Conservation (phyloP, 1,140 invertebrate genomes). For the Xylocopa sonorina region DNA sequence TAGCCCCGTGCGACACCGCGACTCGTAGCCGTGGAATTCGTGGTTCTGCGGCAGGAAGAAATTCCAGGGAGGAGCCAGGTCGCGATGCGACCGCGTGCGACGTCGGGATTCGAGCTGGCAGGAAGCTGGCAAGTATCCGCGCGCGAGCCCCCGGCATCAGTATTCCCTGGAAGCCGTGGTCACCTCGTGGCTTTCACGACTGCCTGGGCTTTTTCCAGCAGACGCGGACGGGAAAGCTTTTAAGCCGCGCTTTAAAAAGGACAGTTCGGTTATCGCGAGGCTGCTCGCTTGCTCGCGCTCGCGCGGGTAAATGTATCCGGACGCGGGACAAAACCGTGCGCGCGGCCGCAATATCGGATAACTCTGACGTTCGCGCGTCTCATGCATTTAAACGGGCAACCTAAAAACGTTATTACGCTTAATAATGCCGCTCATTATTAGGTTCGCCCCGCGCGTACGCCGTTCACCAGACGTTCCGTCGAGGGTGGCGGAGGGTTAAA, state of each 20-base stretch:
- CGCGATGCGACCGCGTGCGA: not conserved
- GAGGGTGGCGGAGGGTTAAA: not conserved
- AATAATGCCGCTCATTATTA: constrained; percentile 56
- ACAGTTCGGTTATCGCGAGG: constrained; percentile 71
- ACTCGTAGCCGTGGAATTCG: not conserved
- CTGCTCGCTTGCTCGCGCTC: constrained; percentile 1
- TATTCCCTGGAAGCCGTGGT: constrained; percentile 61
- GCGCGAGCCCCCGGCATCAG: constrained; percentile 30
- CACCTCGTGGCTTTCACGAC: constrained; percentile 34
- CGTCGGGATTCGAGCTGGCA: not conserved
- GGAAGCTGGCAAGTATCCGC: constrained; percentile 38
- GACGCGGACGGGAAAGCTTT: constrained; percentile 66
- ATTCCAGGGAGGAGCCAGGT: not conserved
- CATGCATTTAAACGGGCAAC: constrained; percentile 75
- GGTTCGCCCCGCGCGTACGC: not conserved
- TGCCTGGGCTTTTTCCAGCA: constrained; percentile 42
- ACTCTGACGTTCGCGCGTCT: constrained; percentile 57
- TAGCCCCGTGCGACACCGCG: not conserved
- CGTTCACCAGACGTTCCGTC: not conserved
- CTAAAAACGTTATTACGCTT: constrained; percentile 69
- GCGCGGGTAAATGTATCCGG: constrained; percentile 71
- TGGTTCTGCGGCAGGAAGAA: not conserved
- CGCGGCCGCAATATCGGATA: constrained; percentile 47
- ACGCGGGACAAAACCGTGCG: constrained; percentile 43
- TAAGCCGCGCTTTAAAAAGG: constrained; percentile 71